These are phyloP conservation scores for Busseola fusca DNA, from an alignment of 2,888 invertebrate genomes.

Conservation along the genomic window DNA sequence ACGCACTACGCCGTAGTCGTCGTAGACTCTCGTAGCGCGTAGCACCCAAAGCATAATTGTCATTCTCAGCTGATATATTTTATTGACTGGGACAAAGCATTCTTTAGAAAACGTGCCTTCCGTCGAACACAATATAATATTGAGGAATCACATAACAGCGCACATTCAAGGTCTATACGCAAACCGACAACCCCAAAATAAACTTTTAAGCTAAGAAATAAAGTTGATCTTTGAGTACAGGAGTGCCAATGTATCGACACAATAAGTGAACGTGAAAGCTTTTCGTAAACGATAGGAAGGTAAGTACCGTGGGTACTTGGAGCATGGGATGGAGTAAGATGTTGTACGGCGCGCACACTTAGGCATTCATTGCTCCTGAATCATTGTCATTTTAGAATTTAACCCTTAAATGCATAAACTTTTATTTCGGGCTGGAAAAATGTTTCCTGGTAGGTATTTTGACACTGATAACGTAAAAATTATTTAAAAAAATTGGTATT, in stretches of 20 bases:
- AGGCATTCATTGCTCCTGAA: neutral
- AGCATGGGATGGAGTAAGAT: neutral
- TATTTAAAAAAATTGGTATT: too few relatives aligned
- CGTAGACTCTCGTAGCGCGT: slow-evolving; percentile 24
- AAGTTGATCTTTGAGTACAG: slow-evolving; percentile 1
- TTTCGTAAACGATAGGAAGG: slow-evolving; percentile 17
- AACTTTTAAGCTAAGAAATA: neutral
- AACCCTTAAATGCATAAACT: too few relatives aligned
- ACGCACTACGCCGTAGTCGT: slow-evolving; percentile 35
- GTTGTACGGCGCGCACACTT: neutral
- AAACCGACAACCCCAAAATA: slow-evolving; percentile 4
- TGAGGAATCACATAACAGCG: slow-evolving; percentile 27
- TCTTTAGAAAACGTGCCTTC: neutral
- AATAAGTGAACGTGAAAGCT: slow-evolving; percentile 28
- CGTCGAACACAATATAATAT: slow-evolving; percentile 25
- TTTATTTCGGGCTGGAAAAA: too few relatives aligned
- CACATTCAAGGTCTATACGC: neutral
- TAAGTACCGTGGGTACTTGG: neutral
- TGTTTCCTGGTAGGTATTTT: too few relatives aligned
- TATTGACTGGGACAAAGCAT: slow-evolving; percentile 5
- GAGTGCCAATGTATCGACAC: slow-evolving; percentile 2
- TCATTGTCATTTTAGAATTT: neutral
- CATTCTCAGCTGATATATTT: slow-evolving; percentile 12
- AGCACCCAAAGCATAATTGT: slow-evolving; percentile 1
- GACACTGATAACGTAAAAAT: too few relatives aligned